Conservation (phyloP, 2,797 vertebrate genomes). For the Apogon hyalosoma region DNA sequence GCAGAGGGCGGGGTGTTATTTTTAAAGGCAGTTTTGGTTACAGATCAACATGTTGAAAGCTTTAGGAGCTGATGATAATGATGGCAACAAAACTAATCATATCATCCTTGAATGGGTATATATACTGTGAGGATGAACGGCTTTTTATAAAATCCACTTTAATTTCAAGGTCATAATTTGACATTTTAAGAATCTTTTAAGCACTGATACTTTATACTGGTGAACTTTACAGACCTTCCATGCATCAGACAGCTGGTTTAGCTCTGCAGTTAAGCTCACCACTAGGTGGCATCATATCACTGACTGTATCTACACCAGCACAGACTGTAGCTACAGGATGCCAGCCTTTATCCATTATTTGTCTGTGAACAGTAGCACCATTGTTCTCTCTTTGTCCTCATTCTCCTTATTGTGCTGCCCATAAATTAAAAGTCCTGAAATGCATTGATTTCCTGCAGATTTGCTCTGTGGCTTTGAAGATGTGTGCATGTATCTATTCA, state of each 20-base stretch:
- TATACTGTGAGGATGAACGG: too few species aligned
- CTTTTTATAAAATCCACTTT: too few species aligned
- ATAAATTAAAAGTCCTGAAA: slow-evolving; percentile 52
- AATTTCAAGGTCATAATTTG: too few species aligned
- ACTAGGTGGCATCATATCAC: slow-evolving; percentile 56
- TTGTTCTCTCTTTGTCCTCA: slow-evolving; percentile 63
- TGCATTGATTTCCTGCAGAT: slow-evolving; percentile 14
- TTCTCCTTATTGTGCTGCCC: slow-evolving; percentile 40
- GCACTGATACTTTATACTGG: neutral
- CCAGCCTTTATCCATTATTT: slow-evolving; percentile 68
- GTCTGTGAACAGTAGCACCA: slow-evolving; percentile 54
- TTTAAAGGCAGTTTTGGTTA: too few species aligned
- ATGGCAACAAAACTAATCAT: too few species aligned
- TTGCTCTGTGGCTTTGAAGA: neutral
- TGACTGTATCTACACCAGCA: slow-evolving; percentile 1
- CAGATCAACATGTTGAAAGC: too few species aligned
- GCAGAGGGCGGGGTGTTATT: too few species aligned
- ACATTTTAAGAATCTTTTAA: neutral
- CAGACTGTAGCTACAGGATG: slow-evolving; percentile 24
- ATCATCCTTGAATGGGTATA: too few species aligned
- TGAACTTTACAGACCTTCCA: neutral
- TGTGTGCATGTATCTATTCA: neutral
- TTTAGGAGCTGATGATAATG: too few species aligned
- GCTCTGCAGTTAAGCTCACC: slow-evolving; percentile 14
- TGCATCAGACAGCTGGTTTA: neutral